phyloP scores from a whole-genome alignment of 64 coral and sea anemone species.

The Porites lutea region DNA sequence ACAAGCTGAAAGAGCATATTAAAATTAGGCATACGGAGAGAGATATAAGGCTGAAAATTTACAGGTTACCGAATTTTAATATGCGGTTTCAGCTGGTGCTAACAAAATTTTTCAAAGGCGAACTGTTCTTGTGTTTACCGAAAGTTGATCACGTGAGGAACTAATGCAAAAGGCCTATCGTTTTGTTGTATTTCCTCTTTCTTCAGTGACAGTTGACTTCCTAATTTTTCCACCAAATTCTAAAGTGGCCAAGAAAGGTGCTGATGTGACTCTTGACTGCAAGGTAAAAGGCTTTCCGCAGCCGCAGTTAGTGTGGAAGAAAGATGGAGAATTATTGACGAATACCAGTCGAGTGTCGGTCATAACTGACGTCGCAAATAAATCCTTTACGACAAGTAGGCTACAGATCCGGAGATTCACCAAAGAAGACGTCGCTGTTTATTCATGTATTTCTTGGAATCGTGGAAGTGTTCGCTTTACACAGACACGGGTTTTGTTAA shows the following conservation, averaged over 20 bases:
- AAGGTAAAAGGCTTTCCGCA: constrained; percentile 51
- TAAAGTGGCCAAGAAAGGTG: background rate
- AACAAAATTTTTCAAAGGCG: no score
- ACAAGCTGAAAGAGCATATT: no score
- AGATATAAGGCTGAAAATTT: no score
- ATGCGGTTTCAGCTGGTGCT: no score
- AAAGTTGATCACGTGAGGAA: no score
- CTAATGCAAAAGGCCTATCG: background rate
- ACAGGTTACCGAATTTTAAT: no score
- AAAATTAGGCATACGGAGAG: no score
- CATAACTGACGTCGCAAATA: background rate
- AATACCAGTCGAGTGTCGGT: constrained; percentile 29
- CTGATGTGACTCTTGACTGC: constrained; percentile 38
- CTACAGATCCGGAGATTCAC: constrained; percentile 10
- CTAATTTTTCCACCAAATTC: background rate
- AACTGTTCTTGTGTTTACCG: no score
- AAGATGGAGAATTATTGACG: constrained; percentile 67
- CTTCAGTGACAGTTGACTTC: constrained; percentile 12
- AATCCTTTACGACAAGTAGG: background rate
- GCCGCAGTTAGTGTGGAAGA: constrained; percentile 84
- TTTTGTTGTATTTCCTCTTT: background rate
- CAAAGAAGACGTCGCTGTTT: constrained; percentile 26
- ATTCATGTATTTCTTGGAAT: constrained; percentile 64
- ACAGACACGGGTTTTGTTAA: background rate
- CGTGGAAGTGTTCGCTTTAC: constrained; percentile 10